These are phyloP conservation scores for Lasaia peninsularis DNA, from an alignment of 1,140 invertebrate species.

Conservation along the genomic window DNA sequence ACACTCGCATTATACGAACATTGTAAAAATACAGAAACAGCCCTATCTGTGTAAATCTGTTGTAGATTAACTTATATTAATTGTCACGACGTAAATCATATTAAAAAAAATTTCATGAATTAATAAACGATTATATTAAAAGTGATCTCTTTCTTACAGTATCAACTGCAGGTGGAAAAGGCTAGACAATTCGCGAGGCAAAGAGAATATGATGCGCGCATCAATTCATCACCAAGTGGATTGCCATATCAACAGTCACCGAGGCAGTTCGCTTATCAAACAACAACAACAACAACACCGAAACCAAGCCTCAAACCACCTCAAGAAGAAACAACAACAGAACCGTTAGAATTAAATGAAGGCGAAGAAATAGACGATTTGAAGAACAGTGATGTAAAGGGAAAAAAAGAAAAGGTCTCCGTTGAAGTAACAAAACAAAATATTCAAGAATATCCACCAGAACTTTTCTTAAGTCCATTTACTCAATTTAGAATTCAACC, in stretches of 20 bases:
- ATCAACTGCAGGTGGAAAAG: constrained; percentile 53
- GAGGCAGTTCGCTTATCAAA: constrained; percentile 43
- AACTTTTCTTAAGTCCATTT: constrained; percentile 53
- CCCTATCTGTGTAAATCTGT: too few species aligned
- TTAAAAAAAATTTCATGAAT: background rate
- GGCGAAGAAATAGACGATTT: constrained; percentile 45
- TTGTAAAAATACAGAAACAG: too few species aligned
- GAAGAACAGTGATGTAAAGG: constrained; percentile 20
- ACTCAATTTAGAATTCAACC: constrained; percentile 54
- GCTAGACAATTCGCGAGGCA: constrained; percentile 54
- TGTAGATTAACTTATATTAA: too few species aligned
- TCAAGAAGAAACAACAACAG: constrained; percentile 40
- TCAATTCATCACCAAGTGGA: constrained; percentile 34
- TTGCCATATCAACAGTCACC: constrained; percentile 43
- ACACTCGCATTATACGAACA: too few species aligned
- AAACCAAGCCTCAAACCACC: constrained; percentile 34
- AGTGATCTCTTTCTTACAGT: constrained; percentile 33
- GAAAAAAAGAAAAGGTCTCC: constrained; percentile 41
- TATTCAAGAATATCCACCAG: constrained; percentile 58
- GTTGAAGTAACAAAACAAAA: constrained; percentile 65
- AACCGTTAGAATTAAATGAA: constrained; percentile 45
- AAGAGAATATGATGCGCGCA: constrained; percentile 45
- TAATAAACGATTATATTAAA: background rate
- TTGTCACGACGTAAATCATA: too few species aligned
- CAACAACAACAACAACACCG: constrained; percentile 42